phyloP scores from a whole-genome alignment of 2,797 vertebrate genomes.

The Picus viridis region DNA sequence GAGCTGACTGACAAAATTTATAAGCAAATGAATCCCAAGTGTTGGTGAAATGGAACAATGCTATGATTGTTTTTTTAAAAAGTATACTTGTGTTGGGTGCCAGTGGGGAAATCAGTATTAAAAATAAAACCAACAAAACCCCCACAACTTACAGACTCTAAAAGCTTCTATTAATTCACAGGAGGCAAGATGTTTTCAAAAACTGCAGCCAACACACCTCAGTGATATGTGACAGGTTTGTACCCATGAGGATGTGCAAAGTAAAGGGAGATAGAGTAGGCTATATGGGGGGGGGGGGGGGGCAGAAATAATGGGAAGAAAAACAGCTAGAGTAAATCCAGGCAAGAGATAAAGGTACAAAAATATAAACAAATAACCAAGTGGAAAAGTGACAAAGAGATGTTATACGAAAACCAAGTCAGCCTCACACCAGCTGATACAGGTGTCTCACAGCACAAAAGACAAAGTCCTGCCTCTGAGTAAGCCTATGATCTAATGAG shows the following conservation, averaged over 20 bases:
- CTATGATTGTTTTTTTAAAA: conserved; percentile 13
- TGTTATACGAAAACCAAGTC: not conserved
- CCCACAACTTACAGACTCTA: not conserved
- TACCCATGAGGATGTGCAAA: not conserved
- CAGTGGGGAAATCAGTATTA: not conserved
- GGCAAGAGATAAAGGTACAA: not conserved
- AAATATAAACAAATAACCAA: not conserved
- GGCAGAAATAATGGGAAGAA: not conserved
- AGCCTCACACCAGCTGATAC: not conserved
- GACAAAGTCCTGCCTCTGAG: not conserved
- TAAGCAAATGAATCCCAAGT: not conserved
- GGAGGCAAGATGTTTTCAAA: not conserved
- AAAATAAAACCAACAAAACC: not conserved
- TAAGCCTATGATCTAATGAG: not conserved
- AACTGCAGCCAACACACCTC: not conserved
- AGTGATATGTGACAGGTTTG: not conserved
- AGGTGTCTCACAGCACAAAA: not conserved
- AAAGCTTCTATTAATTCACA: not conserved
- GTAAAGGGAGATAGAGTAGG: not conserved
- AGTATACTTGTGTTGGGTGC: not conserved
- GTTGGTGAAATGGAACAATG: not conserved
- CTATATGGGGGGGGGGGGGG: not conserved
- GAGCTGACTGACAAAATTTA: not conserved
- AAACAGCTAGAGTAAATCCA: not conserved
- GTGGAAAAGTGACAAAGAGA: not conserved